These are phyloP conservation scores for Taeniopygia guttata DNA, from an alignment of 2,797 vertebrate genomes.

Conservation along the genomic window DNA sequence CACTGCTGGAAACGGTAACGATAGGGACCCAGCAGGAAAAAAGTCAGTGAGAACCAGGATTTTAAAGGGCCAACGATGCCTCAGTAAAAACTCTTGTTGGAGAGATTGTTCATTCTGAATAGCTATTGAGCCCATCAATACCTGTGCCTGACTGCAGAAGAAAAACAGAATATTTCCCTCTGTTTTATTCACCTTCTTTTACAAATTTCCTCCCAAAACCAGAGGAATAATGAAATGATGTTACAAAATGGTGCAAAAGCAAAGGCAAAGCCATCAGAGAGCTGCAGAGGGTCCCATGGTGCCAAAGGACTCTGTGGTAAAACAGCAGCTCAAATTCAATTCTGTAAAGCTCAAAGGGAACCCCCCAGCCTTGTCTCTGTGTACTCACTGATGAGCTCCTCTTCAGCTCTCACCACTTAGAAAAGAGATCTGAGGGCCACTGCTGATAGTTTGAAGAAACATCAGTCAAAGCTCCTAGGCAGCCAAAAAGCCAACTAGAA, in stretches of 20 bases:
- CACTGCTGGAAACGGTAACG: slow-evolving; percentile 12
- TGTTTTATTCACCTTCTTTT: background rate
- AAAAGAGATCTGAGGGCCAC: slow-evolving; percentile 46
- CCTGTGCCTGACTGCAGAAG: background rate
- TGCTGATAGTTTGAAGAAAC: slow-evolving; percentile 42
- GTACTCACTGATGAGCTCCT: slow-evolving; percentile 24
- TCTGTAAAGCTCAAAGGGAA: slow-evolving; percentile 3
- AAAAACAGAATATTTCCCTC: background rate
- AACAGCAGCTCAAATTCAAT: background rate
- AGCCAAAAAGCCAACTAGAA: slow-evolving; percentile 8
- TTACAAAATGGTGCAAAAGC: background rate
- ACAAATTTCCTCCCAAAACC: background rate
- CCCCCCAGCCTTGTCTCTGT: background rate
- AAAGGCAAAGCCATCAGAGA: background rate
- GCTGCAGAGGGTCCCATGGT: background rate
- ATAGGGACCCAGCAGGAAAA: background rate
- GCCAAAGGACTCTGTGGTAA: background rate
- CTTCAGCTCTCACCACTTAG: slow-evolving; percentile 9
- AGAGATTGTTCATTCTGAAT: slow-evolving; percentile 19
- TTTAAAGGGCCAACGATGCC: background rate
- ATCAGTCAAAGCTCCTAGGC: slow-evolving; percentile 39
- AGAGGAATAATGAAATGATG: background rate
- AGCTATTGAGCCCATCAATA: slow-evolving; percentile 11
- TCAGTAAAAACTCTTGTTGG: background rate
- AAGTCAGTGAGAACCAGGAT: background rate